phyloP scores from a whole-genome alignment of 2,797 vertebrate genomes.

The Acrossocheilus wenchowensis region DNA sequence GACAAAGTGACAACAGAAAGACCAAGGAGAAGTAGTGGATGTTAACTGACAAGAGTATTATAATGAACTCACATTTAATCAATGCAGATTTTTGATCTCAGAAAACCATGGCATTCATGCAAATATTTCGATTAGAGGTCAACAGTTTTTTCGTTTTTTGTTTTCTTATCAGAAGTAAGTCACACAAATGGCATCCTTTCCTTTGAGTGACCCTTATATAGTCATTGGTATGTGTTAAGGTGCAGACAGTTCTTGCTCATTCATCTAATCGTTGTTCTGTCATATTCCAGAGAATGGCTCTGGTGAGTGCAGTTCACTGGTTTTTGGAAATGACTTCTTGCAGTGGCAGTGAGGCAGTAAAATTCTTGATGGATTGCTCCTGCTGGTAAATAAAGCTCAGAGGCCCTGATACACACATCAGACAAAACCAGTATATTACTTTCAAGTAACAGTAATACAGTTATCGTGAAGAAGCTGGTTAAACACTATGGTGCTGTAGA shows the following conservation, averaged over 20 bases:
- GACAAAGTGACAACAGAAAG: slow-evolving; percentile 65
- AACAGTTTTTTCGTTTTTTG: neutral
- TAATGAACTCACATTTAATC: neutral
- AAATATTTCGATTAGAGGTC: neutral
- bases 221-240: neutral
- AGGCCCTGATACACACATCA: slow-evolving; percentile 7
- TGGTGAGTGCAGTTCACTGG: slow-evolving; percentile 26
- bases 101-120: neutral
- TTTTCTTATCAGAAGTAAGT: neutral
- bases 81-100: neutral
- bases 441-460: slow-evolving; percentile 14
- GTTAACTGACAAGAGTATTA: slow-evolving; percentile 57
- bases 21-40: slow-evolving; percentile 69
- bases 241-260: neutral
- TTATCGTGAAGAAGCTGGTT: neutral
- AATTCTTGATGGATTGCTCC: slow-evolving; percentile 23
- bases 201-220: neutral
- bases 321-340: slow-evolving; percentile 27
- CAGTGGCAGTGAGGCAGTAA: slow-evolving; percentile 13
- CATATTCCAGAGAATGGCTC: slow-evolving; percentile 11
- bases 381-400: slow-evolving; percentile 8
- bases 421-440: neutral
- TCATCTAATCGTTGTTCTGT: slow-evolving; percentile 12
- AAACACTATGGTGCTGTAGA: neutral
- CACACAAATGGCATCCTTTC: neutral